Evolutionary conservation across 2,113 vertebrate genomes (phyloP), one percentile per base, ranked within the genome.

Genomic region (Amblyopsis rosae): DNA sequence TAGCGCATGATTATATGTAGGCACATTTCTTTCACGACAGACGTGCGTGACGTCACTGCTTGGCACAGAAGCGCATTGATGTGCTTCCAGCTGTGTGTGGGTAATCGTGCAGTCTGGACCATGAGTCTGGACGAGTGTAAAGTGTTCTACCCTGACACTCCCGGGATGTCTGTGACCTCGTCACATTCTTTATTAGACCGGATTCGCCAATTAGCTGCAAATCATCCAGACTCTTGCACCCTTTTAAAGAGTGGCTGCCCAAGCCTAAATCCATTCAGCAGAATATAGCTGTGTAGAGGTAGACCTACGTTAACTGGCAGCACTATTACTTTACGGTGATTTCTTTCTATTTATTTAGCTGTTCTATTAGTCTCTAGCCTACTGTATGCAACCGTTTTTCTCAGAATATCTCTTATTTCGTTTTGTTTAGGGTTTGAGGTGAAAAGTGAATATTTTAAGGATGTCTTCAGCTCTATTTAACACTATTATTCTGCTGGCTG

Each of bases 81-180:
- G 83, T 82, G 61, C 83, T 86, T 88, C 82, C 86, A 90, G 82
- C 62, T 84, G 84, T 81, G 81, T 77, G 62, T 71, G 69, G 70
- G 72, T 46, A 82, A 49, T 67, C 60, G 15, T 59, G 69, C 17
- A 54, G 88, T 87, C 87, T 83, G 81, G 50, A 72, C 73, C 3
- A 0, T 41, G 54, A 56, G 19, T n/a, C 54, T 3, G 54, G 32
- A 35, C 54, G 7, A 32, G 19, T 35, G 19, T 33, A 41, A 71
- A 75, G 77, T 69, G 19, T 84, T 86, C 85, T 68, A 7, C 56
- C 65, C 12, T 15, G 35, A 8, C 59, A 1, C 13, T 35, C 59
- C 12, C 13, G 19, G 57, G 57, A 8, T n/a, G 69, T 55, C 72
- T 69, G 65, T 89, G 87, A 90, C 77, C 61, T 90, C 87, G 85